These are phyloP conservation scores for Uropetala carovei DNA, from an alignment of 2,888 invertebrate species.

Conservation along the genomic window DNA sequence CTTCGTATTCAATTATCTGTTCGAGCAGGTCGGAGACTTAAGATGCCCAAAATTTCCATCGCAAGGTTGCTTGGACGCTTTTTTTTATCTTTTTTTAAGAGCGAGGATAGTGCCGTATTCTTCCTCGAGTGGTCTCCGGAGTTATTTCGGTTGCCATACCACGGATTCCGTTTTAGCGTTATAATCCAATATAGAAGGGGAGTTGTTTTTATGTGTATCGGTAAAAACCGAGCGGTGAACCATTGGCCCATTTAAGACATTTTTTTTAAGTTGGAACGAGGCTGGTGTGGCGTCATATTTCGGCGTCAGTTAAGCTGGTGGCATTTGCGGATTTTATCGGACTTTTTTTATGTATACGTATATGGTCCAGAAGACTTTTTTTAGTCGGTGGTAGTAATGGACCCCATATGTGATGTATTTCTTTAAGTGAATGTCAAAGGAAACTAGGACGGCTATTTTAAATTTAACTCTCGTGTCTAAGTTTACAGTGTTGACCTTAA, in stretches of 20 bases:
- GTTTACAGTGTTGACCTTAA: too few relatives aligned
- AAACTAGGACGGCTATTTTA: not conserved
- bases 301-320: not conserved
- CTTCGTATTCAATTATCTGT: slow-evolving; percentile 9
- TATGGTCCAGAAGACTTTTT: too few relatives aligned
- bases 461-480: too few relatives aligned
- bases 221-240: not conserved
- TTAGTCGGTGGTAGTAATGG: not conserved
- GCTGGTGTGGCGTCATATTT: not conserved
- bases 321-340: not conserved
- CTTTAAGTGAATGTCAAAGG: not conserved
- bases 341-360: not conserved
- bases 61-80: not conserved
- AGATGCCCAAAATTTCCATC: not conserved
- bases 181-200: not conserved
- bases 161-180: too few relatives aligned
- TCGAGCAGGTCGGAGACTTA: not conserved
- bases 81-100: not conserved
- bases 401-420: not conserved
- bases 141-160: too few relatives aligned
- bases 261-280: not conserved
- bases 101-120: not conserved
- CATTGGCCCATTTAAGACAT: not conserved
- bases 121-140: too few relatives aligned
- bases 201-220: not conserved